These are phyloP conservation scores for Altica lythri DNA, from an alignment of 2,888 invertebrate genomes.

Conservation along the genomic window DNA sequence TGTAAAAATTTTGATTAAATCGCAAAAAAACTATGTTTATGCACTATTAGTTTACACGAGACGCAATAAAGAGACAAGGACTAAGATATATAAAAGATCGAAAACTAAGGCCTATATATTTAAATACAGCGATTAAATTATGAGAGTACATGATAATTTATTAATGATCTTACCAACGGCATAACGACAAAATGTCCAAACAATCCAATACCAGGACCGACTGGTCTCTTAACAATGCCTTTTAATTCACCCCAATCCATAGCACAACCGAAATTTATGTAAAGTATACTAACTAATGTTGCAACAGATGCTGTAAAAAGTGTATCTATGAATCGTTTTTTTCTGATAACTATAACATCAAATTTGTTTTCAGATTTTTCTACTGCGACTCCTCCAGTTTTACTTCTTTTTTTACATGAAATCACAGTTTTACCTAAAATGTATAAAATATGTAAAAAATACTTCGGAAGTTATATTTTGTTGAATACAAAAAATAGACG, in stretches of 20 bases:
- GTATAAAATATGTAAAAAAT: slow-evolving; percentile 2
- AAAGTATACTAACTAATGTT: slow-evolving; percentile 76
- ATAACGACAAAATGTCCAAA: slow-evolving; percentile 79
- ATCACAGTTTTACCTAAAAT: slow-evolving; percentile 48
- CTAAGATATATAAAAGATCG: no score
- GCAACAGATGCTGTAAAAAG: slow-evolving; percentile 78
- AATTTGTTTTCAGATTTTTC: slow-evolving; percentile 37
- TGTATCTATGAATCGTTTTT: slow-evolving; percentile 68
- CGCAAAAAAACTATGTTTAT: no score
- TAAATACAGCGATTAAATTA: no score
- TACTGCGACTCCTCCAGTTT: no score
- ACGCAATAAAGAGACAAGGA: no score
- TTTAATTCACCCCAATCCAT: slow-evolving; percentile 75
- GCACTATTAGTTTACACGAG: no score
- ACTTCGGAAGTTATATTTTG: no score
- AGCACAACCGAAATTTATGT: slow-evolving; percentile 90
- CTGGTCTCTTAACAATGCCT: slow-evolving; percentile 69
- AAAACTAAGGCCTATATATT: no score
- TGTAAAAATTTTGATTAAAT: no score
- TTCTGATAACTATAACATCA: slow-evolving; percentile 45
- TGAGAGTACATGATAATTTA: no score
- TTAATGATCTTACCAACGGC: slow-evolving; percentile 80
- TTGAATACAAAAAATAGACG: no score
- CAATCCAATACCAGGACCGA: slow-evolving; percentile 80
- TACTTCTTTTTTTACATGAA: slow-evolving; percentile 38